phyloP scores from a whole-genome alignment of 2,113 vertebrate species.

The Girardinichthys multiradiatus region DNA sequence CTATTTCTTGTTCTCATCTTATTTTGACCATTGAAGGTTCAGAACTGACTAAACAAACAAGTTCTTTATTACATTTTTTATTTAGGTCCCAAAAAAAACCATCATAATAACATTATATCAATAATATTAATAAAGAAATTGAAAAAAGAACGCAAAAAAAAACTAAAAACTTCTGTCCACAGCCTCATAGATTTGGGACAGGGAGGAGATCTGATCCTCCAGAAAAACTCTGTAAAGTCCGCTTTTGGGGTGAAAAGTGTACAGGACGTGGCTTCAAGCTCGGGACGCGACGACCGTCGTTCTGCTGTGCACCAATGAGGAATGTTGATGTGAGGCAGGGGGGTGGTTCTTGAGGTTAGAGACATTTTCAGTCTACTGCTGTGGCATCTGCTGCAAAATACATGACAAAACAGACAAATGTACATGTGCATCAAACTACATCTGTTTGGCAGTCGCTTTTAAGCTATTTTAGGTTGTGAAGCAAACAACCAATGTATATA shows the following conservation, averaged over 20 bases:
- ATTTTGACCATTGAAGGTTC: not conserved
- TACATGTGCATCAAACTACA: not conserved
- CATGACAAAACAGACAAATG: not conserved
- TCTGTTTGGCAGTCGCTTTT: too few species aligned
- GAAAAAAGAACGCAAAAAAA: constrained; percentile 70
- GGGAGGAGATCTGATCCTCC: constrained; percentile 60
- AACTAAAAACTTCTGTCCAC: constrained; percentile 78
- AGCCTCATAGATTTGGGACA: constrained; percentile 57
- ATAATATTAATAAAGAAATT: constrained; percentile 85
- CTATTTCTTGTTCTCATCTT: too few species aligned
- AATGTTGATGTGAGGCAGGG: constrained; percentile 79
- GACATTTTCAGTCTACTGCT: constrained; percentile 74
- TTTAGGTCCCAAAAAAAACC: constrained; percentile 84
- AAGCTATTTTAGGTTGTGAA: too few species aligned
- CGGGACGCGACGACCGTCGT: constrained; percentile 61
- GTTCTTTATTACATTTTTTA: constrained; percentile 76
- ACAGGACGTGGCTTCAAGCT: constrained; percentile 77
- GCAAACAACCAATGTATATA: too few species aligned
- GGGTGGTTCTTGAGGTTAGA: constrained; percentile 69
- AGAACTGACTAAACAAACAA: not conserved
- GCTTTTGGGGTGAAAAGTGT: constrained; percentile 31
- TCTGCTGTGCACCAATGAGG: constrained; percentile 81
- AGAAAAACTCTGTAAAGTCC: constrained; percentile 70
- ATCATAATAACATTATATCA: constrained; percentile 86
- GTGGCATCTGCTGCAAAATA: constrained; percentile 68